phyloP scores from a whole-genome alignment of 1,140 invertebrate genomes.

The Bombus fervidus region DNA sequence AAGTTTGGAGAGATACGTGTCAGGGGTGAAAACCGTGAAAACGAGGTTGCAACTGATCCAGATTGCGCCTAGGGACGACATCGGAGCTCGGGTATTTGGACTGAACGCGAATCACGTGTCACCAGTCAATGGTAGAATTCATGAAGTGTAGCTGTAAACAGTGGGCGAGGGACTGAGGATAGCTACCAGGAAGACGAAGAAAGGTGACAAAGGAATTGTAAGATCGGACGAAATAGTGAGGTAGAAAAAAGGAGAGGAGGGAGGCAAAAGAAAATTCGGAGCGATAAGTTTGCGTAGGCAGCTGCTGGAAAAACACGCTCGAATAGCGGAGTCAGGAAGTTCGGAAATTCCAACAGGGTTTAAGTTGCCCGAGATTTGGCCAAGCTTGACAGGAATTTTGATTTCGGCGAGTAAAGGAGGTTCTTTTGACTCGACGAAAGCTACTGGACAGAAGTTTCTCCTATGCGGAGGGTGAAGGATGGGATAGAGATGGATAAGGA shows the following conservation, averaged over 20 bases:
- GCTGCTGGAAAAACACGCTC: not conserved
- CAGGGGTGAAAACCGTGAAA: not conserved
- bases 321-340: not conserved
- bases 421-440: not conserved
- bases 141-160: conserved; percentile 3
- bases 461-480: not conserved
- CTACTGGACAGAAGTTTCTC: not conserved
- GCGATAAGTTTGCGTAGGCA: conserved; percentile 10
- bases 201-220: not conserved
- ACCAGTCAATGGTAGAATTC: conserved; percentile 21
- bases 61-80: not conserved
- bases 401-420: not conserved
- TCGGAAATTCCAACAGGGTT: not conserved
- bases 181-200: not conserved
- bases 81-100: not conserved
- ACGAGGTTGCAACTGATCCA: not conserved
- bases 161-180: not conserved
- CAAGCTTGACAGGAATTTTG: conserved; percentile 23
- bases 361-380: not conserved
- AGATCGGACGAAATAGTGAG: not conserved
- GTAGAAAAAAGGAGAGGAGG: not conserved
- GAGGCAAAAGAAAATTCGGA: conserved; percentile 1
- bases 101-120: not conserved
- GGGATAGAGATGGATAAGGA: not conserved
- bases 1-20: not conserved